Base-by-base conservation (phyloP, 2,113 vertebrate genomes). In the Charadrius vociferus region DNA sequence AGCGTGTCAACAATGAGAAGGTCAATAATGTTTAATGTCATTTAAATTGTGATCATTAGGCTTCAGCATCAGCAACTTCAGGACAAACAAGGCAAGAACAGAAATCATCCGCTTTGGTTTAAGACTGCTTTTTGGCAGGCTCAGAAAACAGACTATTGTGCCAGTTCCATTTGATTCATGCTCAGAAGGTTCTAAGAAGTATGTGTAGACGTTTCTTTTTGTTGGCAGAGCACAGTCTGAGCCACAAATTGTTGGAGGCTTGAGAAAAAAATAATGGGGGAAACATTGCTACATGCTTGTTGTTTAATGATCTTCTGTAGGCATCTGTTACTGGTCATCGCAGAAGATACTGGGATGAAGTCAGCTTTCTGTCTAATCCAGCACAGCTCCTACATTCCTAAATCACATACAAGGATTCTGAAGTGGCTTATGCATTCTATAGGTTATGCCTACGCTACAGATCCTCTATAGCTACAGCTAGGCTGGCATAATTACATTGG, bases 41-140 rank as follows among this genome's bases (percentile, higher is more conserved):
- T 90, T 97, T 92, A 78, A 90, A 88, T 67, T 78, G 75, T 63
- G 52, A 87, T 91, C 88, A 97, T 90, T 95, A 95, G 86, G 80
- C 83, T 92, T 93, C 86, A 86, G 77, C 82, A 96, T 94, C 81
- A 93, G 83, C 80, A 86, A 90, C 88, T 88, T 89, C 68, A 95
- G 93, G 83, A 94, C 88, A 96, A 95, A 95, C 92, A 95, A 92
- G 86, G 68, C 90, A 92, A 87, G 86, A 92, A 86, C 72, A 91
- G 78, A 91, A 93, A 95, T 81, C 92, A 86, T 79, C 86, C 91
- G 65, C 89, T 95, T 83, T 52, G 80, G 83, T 87, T 73, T 93
- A 74, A 91, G 72, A 78, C 61, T 90, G 88, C 72, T 91, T 95
- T 94, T 95, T 97, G 90, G 93, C 88, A 96, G 94, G 83, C 92